Conservation (phyloP, 1,140 invertebrate genomes). For the Venustaconcha ellipsiformis region DNA sequence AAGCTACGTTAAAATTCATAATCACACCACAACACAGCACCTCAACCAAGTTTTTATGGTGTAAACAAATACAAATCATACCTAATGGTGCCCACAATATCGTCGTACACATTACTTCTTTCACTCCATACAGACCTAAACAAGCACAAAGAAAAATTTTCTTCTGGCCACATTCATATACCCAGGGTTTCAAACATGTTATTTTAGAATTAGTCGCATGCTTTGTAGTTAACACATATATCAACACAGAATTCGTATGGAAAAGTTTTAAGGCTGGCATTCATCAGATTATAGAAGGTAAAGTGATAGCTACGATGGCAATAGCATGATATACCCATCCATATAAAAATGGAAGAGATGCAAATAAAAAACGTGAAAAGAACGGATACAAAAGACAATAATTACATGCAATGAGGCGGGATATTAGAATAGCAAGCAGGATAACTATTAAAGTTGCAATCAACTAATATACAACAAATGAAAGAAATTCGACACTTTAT, state of each 20-base stretch:
- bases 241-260: slow-evolving; percentile 2
- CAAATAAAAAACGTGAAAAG: slow-evolving; percentile 9
- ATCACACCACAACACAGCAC: no score
- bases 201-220: neutral
- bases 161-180: slow-evolving; percentile 5
- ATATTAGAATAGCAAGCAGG: neutral
- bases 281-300: neutral
- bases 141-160: slow-evolving; percentile 12
- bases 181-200: neutral
- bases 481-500: slow-evolving; percentile 20
- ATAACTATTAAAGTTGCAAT: slow-evolving; percentile 4
- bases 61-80: no score
- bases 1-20: no score
- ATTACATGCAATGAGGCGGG: slow-evolving; percentile 2
- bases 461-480: neutral
- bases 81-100: no score
- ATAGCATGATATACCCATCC: slow-evolving; percentile 12
- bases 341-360: slow-evolving; percentile 10
- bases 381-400: slow-evolving; percentile 6
- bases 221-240: neutral
- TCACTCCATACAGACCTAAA: neutral
- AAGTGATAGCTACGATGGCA: slow-evolving; percentile 8
- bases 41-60: no score
- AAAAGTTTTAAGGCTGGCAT: slow-evolving; percentile 1
- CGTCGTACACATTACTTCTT: no score